Evolutionary conservation across 1,140 invertebrate species (phyloP), one percentile per base, ranked within the genome.

Genomic region (Drosophila pseudoobscura): DNA sequence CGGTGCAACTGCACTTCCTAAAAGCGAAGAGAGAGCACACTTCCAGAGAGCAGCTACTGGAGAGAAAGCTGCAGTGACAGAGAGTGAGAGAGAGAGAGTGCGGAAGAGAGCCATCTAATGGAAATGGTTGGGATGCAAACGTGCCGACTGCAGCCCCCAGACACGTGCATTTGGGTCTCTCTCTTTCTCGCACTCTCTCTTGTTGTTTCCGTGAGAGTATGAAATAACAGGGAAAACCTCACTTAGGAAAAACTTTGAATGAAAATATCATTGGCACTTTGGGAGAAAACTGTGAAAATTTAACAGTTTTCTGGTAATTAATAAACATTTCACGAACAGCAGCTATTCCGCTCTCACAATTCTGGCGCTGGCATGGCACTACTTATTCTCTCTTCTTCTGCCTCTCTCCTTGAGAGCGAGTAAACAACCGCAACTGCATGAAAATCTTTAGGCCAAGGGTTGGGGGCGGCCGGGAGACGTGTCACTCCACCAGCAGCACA

Each of bases 341-440:
- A n/a, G 45, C 68, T 61, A 43, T 26, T 24, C 17, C 11, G 49
- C 47, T 63, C 53, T 71, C 35, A 39, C 35, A 39, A 13, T 39
- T 39, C 35, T 13, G 4, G 35, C 31, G 8, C 8, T 9, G 8
- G 31, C 35, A 39, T 11, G 11, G 11, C 35, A 39, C 35, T 39
- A 26, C 24, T 26, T 26, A 0, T 26, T 26, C 35, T 39, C 35
- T 4, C 4, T 11, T 35, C 35, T 5, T 5, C 11, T 26, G 24
- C 13, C 63, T 57, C 20, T 55, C 44, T 52, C 61, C 35, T 29
- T 35, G 11, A 46, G 53, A 57, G 55, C 56, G 45, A 84, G 65
- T 79, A 83, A 84, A 84, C 80, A 84, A 83, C 79, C 69, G 53
- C 70, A 83, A 75, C 55, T 79, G 80, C 79, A 79, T 52, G 58